Conservation (phyloP, 2,888 invertebrate genomes). For the Mimachlamys varia region DNA sequence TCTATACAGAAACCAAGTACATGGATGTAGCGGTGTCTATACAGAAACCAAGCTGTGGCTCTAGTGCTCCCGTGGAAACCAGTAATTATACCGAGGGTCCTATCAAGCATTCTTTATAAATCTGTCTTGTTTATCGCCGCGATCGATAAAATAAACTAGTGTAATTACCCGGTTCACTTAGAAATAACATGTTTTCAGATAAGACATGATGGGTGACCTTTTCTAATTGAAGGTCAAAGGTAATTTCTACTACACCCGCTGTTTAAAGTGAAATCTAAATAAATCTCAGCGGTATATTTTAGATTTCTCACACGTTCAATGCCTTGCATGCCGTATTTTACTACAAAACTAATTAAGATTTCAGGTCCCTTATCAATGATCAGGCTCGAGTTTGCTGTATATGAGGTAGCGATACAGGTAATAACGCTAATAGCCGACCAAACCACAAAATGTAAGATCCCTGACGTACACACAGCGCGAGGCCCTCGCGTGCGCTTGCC, state of each 20-base stretch:
- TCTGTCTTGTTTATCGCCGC: background rate
- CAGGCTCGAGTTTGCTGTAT: background rate
- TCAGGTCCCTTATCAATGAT: background rate
- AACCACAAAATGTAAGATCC: background rate
- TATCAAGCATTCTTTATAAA: background rate
- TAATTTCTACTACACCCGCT: background rate
- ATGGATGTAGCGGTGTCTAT: no score
- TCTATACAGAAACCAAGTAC: no score
- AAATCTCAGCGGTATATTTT: background rate
- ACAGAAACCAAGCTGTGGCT: no score
- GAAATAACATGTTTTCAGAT: background rate
- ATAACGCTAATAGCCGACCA: background rate
- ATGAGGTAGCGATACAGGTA: background rate
- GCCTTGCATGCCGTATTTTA: background rate
- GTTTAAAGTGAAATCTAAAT: background rate
- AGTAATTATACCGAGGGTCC: background rate
- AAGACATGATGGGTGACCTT: background rate
- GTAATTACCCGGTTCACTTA: slow-evolving; percentile 12
- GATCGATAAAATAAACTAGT: background rate
- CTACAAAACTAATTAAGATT: slow-evolving; percentile 15
- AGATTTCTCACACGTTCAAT: background rate
- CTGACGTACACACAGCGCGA: background rate
- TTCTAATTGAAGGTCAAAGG: background rate
- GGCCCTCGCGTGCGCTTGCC: background rate
- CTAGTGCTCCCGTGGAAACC: no score